These are phyloP conservation scores for Sycophila sp. DNA, from an alignment of 1,140 invertebrate genomes.

Conservation along the genomic window DNA sequence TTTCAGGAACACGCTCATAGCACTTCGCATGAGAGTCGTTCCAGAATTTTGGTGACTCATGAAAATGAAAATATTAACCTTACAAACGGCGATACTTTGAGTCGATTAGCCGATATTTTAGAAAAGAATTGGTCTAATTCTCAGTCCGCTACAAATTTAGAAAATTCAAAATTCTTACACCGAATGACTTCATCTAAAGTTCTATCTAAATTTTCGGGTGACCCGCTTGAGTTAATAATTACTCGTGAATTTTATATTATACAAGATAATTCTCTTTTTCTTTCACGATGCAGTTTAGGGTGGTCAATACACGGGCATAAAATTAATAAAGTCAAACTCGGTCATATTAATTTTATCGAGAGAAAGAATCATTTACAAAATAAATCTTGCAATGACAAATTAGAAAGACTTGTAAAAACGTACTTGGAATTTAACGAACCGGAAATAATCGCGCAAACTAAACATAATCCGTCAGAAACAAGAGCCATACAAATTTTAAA, in stretches of 20 bases:
- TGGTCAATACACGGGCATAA: slow-evolving; percentile 6
- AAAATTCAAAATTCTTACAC: neutral
- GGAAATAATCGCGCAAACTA: neutral
- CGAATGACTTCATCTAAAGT: neutral
- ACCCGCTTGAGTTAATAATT: slow-evolving; percentile 7
- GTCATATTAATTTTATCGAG: neutral
- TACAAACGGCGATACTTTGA: too few species aligned
- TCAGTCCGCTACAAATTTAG: too few species aligned
- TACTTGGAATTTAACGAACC: neutral
- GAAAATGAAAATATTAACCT: too few species aligned
- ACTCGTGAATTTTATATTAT: neutral
- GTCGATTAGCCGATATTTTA: too few species aligned
- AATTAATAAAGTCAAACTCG: too few species aligned
- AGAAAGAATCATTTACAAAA: neutral
- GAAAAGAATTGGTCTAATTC: too few species aligned
- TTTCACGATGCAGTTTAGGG: neutral
- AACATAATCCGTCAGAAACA: neutral
- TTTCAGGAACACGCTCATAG: too few species aligned
- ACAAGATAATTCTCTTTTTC: neutral
- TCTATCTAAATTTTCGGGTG: neutral
- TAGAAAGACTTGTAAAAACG: neutral
- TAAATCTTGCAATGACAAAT: neutral
- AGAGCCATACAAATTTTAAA: neutral
- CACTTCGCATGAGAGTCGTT: too few species aligned
- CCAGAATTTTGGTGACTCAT: too few species aligned